Base-by-base conservation (phyloP, 2,888 invertebrate genomes). In the Clunio marinus region DNA sequence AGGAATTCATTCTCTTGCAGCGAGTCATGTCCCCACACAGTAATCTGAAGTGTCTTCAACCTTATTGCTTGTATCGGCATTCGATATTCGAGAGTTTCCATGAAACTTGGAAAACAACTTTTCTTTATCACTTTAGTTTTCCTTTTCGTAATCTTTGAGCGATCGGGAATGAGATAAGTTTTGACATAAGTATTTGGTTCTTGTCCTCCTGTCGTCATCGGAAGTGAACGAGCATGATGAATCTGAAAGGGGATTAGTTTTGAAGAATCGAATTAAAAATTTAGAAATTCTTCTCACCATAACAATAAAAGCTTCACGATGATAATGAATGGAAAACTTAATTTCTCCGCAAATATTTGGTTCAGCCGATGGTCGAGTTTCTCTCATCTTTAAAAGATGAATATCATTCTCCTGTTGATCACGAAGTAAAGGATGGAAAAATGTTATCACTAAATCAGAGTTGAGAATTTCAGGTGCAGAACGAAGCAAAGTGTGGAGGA, bases 381-480 rank as follows among this genome's bases (percentile, higher is more conserved):
- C 91, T 85, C 85, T 87, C 37, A 87, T 84, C 82, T 89, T 91
- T 70, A 84, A 84, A 73, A 88, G 82, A 77, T 88, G 87, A 70
- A 92, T 87, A 73, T 90, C 89, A 10, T 89, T 88, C 74, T 92
- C 92, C 77, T 95, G 93, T 79, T 96, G 96, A 80, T 98, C 98
- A 71, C 97, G 82, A 70, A 96, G 80, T 71, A 98, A 80, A 1
- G 97, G 96, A 81, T 99, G 99, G 82, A 98, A 98, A 82, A 99
- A 99, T 0, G 98, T 99, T 77, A 98, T 98, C 1, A 99, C 96
- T 68, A 99, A 83, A 78, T 96, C 95, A 5, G 90, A 92, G 81
- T 98, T 96, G 0, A 94, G 89, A 73, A 99, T 94, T 82, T 98
- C 97, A 72, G 93, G 89, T 0, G 94, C 90, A 75, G 95, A 86